Base-by-base conservation (phyloP, 2,113 vertebrate genomes). In the Tetrao urogallus region DNA sequence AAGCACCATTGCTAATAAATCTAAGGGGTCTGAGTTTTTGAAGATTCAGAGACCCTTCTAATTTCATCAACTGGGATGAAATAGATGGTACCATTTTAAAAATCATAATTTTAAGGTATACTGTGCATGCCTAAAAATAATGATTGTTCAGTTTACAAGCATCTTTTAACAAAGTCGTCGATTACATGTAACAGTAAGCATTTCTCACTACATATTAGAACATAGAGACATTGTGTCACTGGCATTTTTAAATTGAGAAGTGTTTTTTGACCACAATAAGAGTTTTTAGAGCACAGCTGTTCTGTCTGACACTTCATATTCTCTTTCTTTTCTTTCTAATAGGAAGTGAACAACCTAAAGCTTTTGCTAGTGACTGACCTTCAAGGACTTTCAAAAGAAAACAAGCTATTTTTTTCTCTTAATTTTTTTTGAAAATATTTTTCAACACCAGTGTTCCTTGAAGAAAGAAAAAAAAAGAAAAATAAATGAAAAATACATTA, bases 181-280 rank as follows among this genome's bases (percentile, higher is more conserved):
- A 54, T 36, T 54, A 13, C 15, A 73, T 10, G 18, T 17, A 70
- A 63, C 30, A 73, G 28, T 63, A 76, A 89, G n/a, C 8, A 54
- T 13, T 82, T 95, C 1, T 1, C 63, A 73, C 11, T 66, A 45
- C 13, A 70, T 58, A 71, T 66, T 57, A 82, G 25, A 80, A 73
- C 27, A 87, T 22, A 50, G 60, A 94, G 60, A 60, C 27, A 38
- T 76, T 85, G 48, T 92, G 67, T 88, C 90, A 73, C 6, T 82
- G 54, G 8, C 12, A 69, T 70, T 79, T 90, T 87, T 72, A 45
- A 89, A 76, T 61, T 63, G 81, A 93, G 83, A 90, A 84, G 77
- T 82, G 65, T 42, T 19, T 94, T 88, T 90, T 91, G 67, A 94
- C 74, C 70, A 65, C 81, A 95, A 84, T 42, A 86, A 56, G 45